Evolutionary conservation across 2,113 vertebrate species (phyloP).

Genomic region (Cynopterus brachyotis): DNA sequence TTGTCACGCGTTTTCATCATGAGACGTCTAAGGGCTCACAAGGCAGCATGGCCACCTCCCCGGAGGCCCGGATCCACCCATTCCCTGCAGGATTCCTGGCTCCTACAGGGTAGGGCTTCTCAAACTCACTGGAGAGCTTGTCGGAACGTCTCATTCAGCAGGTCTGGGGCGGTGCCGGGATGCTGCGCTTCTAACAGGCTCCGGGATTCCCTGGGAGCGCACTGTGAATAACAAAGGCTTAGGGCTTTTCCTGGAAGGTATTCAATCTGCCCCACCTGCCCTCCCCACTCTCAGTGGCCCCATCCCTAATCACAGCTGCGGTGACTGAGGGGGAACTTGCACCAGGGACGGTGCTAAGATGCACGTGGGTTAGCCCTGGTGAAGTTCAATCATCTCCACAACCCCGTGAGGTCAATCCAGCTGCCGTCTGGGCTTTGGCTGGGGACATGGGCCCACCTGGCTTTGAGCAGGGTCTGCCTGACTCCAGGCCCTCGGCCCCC

Average conservation of each 20-base stretch:
- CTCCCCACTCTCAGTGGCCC: background rate
- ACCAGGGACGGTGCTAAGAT: background rate
- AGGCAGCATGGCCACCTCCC: background rate
- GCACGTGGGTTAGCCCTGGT: background rate
- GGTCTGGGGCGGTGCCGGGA: background rate
- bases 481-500: background rate
- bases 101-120: background rate
- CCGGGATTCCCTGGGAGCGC: background rate
- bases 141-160: too few species aligned
- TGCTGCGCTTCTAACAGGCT: background rate
- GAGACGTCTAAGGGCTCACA: background rate
- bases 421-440: background rate
- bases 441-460: background rate
- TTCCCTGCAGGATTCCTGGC: background rate
- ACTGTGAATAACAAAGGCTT: background rate
- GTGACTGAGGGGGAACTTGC: background rate
- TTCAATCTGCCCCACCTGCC: fast-evolving
- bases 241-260: background rate
- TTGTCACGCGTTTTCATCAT: background rate
- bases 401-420: background rate
- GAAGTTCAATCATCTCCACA: background rate
- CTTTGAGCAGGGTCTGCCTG: background rate
- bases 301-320: background rate
- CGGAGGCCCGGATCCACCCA: background rate
- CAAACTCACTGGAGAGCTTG: background rate